Conservation (phyloP, 2,797 vertebrate species). For the Thripadectes ignobilis region DNA sequence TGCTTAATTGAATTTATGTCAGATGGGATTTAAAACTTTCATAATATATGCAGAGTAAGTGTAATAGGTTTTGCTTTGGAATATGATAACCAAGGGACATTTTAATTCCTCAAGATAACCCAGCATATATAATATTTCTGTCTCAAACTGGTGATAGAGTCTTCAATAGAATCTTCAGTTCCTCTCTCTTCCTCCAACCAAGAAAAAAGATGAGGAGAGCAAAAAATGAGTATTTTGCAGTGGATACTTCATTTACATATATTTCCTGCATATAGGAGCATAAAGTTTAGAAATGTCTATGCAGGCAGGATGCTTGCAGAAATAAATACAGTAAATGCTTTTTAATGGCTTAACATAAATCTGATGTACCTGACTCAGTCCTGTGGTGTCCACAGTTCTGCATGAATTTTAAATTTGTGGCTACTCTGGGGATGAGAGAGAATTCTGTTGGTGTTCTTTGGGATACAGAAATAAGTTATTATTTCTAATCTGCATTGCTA, state of each 20-base stretch:
- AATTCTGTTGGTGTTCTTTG: background rate
- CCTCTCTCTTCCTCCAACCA: background rate
- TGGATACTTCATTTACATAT: slow-evolving; percentile 25
- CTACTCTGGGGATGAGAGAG: background rate
- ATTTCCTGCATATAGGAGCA: background rate
- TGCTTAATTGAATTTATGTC: slow-evolving; percentile 60
- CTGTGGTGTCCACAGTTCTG: background rate
- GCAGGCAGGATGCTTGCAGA: background rate
- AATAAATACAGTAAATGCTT: slow-evolving; percentile 15
- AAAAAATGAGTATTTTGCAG: slow-evolving; percentile 41
- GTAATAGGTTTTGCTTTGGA: slow-evolving; percentile 57
- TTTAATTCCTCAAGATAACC: slow-evolving; percentile 53
- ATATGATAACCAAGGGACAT: slow-evolving; percentile 53
- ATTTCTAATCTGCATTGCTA: background rate
- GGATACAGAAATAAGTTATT: background rate
- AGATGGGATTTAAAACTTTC: slow-evolving; percentile 53
- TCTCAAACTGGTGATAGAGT: background rate
- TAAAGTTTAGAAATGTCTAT: slow-evolving; percentile 15
- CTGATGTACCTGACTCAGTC: background rate
- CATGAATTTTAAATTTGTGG: background rate
- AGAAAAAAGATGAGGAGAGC: background rate
- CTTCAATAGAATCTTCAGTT: slow-evolving; percentile 6
- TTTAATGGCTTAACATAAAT: slow-evolving; percentile 22
- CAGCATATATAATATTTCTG: background rate
- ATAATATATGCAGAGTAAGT: slow-evolving; percentile 47